Evolutionary conservation across 2,113 vertebrate genomes (phyloP), one percentile per base, ranked within the genome.

Genomic region (Bostrychus sinensis): DNA sequence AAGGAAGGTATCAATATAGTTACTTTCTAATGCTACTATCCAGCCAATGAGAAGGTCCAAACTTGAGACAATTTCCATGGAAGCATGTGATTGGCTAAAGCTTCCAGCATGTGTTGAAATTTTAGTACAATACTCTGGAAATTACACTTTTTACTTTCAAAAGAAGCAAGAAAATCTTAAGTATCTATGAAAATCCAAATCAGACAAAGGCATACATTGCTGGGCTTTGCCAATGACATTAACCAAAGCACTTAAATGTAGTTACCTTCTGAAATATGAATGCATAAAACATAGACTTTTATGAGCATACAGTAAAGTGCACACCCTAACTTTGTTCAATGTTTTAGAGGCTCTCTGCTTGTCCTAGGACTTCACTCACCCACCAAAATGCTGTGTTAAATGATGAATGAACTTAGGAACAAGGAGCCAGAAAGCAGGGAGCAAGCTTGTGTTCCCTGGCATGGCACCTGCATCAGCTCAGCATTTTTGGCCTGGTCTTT

Each of bases 321-420:
- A 50, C 14, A 62, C 20, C 45, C 45, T 19, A 46, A 4, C 25
- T 56, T 70, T 26, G 54, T 63, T 46, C 28, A 36, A 12, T 30
- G 14, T 58, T 62, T 69, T 46, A 8, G 14, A 66, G 46, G n/a
- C 16, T 59, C 14, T 36, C 59, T 48, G 26, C 25, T 3, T 22
- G 14, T 41, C 17, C 30, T 3, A 39, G 61, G n/a, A 64, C 28
- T 13, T 32, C 56, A 12, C 51, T 67, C 32, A 50, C 57, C 39
- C 16, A 34, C 14, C 60, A 50, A 73, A 28, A 7, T 13, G 55
- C 45, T 43, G 17, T 48, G 41, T 68, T 85, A 77, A 85, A 82
- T 80, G 66, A 80, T 78, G 41, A 62, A 84, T 79, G 79, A 84
- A 54, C 56, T 43, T 48, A 19, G 42, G 23, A 5, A 22, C 56